Base-by-base conservation (phyloP, 2,888 invertebrate genomes). In the Himalopsyche japonica region DNA sequence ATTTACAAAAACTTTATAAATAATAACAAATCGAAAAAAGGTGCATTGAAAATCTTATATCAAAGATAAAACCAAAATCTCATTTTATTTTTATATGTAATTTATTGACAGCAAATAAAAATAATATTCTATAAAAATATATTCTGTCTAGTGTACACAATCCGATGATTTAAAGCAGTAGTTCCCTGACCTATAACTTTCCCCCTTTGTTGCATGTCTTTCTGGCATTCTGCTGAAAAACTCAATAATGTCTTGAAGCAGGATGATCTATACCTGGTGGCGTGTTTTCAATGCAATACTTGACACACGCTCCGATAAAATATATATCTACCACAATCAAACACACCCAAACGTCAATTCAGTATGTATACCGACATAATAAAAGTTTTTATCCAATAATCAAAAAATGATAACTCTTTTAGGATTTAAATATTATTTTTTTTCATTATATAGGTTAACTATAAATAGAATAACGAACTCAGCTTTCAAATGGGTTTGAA, bases 131-230 rank as follows among this genome's bases (percentile, higher is more conserved):
- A 20, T 18, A 47, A 64, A 89, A 91, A 92, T 91, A 90, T 91
- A 89, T 89, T 89, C 87, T 49, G 88, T 89, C 87, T 88, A 87
- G 89, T 90, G 89, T 92, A 92, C 91, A 88, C 43, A 70, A 27
- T 78, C 77, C 70, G 82, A 79, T 84, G 77, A 89, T 90, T 92
- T 88, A 89, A 91, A 91, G 92, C 90, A 90, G 91, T 90, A 90
- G 89, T 88, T 88, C 89, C 90, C 89, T 88, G 89, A 89, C 87
- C 88, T 90, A 89, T 89, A 88, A 90, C 90, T 90, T 89, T 92
- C 92, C 91, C 90, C 89, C 90, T 92, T 90, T 89, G 89, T 89
- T 91, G 89, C 89, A 91, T 88, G 89, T 91, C 89, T 89, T 90
- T 70, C 30, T 89, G 90, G 88, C 88, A 90, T 91, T 89, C 88